Conservation (phyloP, 2,888 invertebrate genomes). For the Watsonalla cultraria region DNA sequence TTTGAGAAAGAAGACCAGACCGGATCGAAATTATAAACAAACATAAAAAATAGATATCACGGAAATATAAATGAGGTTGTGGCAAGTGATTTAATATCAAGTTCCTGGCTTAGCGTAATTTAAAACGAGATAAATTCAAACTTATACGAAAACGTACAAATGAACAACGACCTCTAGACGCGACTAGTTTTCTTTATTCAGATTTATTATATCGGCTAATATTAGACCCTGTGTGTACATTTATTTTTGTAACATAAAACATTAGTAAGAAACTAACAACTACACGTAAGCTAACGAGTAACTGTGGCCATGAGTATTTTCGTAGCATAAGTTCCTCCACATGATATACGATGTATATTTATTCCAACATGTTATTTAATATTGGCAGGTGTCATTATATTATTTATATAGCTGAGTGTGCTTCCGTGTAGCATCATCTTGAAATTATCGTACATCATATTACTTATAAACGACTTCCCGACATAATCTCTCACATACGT, state of each 20-base stretch:
- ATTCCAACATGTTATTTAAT: constrained; percentile 11
- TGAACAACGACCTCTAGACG: neutral
- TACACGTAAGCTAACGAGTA: neutral
- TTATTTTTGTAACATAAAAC: neutral
- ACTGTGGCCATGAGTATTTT: constrained; percentile 2
- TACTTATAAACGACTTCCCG: constrained; percentile 36
- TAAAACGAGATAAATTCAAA: neutral
- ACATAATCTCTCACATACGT: constrained; percentile 28
- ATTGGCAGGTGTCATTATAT: constrained; percentile 35
- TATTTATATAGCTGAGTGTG: constrained; percentile 13
- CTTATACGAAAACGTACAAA: too few relatives aligned
- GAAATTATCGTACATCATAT: constrained; percentile 21
- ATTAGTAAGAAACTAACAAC: neutral
- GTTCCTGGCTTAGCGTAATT: neutral
- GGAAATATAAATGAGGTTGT: too few relatives aligned
- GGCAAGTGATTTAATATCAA: neutral
- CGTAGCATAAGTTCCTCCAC: constrained; percentile 4
- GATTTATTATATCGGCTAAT: neutral
- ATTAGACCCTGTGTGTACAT: neutral
- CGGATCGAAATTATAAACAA: too few relatives aligned
- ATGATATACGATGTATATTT: constrained; percentile 8
- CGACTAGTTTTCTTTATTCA: neutral
- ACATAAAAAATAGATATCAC: too few relatives aligned
- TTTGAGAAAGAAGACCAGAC: too few relatives aligned
- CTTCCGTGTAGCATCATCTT: constrained; percentile 35